Evolutionary conservation across 2,797 vertebrate genomes (phyloP).

Genomic region (Spinus pinus): DNA sequence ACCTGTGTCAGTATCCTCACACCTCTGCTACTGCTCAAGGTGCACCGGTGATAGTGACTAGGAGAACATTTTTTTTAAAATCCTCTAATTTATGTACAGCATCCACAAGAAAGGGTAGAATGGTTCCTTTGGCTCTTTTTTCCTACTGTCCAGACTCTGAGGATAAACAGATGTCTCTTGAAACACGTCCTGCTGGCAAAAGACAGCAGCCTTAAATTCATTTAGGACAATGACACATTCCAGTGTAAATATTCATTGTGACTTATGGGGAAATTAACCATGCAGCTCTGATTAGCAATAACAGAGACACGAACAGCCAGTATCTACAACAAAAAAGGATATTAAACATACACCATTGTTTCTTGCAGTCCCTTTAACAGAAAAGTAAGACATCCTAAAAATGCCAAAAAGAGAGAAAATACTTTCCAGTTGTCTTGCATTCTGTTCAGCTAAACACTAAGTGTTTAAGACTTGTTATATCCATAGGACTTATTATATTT

Average conservation of each 20-base stretch:
- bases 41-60: not conserved
- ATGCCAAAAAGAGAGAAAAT: not conserved
- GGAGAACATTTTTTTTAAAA: not conserved
- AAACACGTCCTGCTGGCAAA: not conserved
- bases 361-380: not conserved
- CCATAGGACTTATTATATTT: not conserved
- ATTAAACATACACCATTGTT: not conserved
- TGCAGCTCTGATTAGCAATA: not conserved
- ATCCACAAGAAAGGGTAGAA: not conserved
- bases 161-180: slow-evolving; percentile 30
- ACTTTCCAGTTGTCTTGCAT: not conserved
- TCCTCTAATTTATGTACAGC: not conserved
- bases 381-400: not conserved
- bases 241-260: slow-evolving; percentile 38
- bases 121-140: not conserved
- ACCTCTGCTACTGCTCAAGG: not conserved
- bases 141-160: not conserved
- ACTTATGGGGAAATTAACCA: slow-evolving; percentile 33
- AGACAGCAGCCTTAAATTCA: slow-evolving; percentile 22
- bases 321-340: not conserved
- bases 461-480: not conserved
- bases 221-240: slow-evolving; percentile 48
- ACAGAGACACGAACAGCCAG: not conserved
- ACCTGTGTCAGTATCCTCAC: not conserved
- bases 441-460: not conserved